Evolutionary conservation across 2,888 invertebrate genomes (phyloP), one percentile per base, ranked within the genome.

Genomic region (Neoscelio sp.): DNA sequence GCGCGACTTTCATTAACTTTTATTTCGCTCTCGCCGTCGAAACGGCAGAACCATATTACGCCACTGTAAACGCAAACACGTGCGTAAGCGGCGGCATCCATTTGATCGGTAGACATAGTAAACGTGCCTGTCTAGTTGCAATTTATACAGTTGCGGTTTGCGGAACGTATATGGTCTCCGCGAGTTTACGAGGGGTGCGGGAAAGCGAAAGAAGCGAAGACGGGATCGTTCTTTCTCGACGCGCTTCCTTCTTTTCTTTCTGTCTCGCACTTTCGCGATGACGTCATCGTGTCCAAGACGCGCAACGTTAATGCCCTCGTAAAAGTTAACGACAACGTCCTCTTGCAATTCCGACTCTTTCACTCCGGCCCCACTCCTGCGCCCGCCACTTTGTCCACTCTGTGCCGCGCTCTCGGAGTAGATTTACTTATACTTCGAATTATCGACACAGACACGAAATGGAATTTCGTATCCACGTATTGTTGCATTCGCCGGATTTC

Each of bases 321-420:
- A 90, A 90, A 90, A 89, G 89, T 89, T 89, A 89, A 90, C 89
- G 89, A 89, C 89, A 88, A 89, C 89, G 90, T 89, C 86, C 88
- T 85, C 85, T 84, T 85, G 86, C 89, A 85, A 87, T 87, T 87
- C 85, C 84, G 83, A 83, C 67, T 62, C 30, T 71, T 81, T 58
- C 60, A 60, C 78, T 33, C 54, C 30, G 58, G 44, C 17, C 58
- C 26, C n/a, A 20, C 33, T 38, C 12, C 3, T 3, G 18, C 35
- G n/a, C 30, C 42, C 20, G 23, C 1, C n/a, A 20, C 60, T 64
- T 71, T 64, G 58, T 70, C 62, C 48, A 20, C 28, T 35, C 35
- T 48, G 62, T 40, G 33, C 46, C 64, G 23, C 30, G 18, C 30
- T 5, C 46, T 20, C 35, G 17, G 46, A 18, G 50, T 46, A 70